These are phyloP conservation scores for Paraplagusia blochii DNA, from an alignment of 2,113 vertebrate species.

Conservation along the genomic window DNA sequence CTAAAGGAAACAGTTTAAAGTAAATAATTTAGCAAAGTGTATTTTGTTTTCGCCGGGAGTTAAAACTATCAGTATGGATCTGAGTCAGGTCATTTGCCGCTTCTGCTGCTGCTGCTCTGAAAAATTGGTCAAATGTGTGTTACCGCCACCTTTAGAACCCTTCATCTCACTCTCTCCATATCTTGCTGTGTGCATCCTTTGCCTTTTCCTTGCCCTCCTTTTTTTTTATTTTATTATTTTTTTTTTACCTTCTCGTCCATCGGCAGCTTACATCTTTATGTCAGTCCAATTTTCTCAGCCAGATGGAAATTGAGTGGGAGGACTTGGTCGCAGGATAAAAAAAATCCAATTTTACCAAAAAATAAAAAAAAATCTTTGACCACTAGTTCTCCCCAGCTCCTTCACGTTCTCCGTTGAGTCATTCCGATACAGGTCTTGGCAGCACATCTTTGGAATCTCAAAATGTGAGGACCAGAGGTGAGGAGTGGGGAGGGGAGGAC, in stretches of 20 bases:
- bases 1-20: constrained; percentile 5
- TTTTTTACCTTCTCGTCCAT: constrained; percentile 55
- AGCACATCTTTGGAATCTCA: constrained; percentile 51
- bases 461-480: constrained; percentile 24
- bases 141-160: constrained; percentile 39
- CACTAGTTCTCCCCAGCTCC: constrained; percentile 4
- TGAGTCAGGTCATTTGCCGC: constrained; percentile 39
- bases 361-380: constrained; percentile 24
- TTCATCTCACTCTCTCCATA: constrained; percentile 34
- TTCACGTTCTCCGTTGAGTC: constrained; percentile 10
- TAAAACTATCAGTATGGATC: constrained; percentile 44
- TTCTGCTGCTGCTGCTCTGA: constrained; percentile 18
- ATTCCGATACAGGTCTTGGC: constrained; percentile 26
- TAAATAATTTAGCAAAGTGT: constrained; percentile 31
- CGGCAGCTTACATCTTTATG: constrained; percentile 71
- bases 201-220: constrained; percentile 49
- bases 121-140: constrained; percentile 44
- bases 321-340: constrained; percentile 70
- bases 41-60: constrained; percentile 25
- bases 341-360: constrained; percentile 70
- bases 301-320: constrained; percentile 75
- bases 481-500: constrained; percentile 21
- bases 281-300: constrained; percentile 69
- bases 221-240: neutral
- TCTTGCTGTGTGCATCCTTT: constrained; percentile 50